phyloP scores from a whole-genome alignment of 2,113 vertebrate genomes.

The Oenanthe melanoleuca region DNA sequence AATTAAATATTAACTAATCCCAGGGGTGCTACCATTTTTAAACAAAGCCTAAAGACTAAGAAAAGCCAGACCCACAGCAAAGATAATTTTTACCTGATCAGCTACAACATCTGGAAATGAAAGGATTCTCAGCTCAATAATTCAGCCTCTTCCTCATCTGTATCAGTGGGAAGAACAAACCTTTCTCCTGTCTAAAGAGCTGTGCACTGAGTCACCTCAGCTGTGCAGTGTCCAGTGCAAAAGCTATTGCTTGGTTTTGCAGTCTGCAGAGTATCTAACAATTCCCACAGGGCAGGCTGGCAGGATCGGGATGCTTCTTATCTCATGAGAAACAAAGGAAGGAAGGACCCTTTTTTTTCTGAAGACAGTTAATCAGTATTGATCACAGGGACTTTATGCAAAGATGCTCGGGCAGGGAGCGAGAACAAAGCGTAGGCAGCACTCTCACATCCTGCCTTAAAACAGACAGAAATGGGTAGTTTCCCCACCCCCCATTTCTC shows the following conservation, averaged over 20 bases:
- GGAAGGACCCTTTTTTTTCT: background rate
- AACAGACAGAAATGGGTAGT: background rate
- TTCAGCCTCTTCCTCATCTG: background rate
- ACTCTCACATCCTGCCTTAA: background rate
- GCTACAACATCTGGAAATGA: background rate
- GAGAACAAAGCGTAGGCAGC: background rate
- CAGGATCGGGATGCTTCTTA: background rate
- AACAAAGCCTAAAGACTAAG: background rate
- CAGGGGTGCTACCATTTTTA: background rate
- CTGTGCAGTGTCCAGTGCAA: background rate
- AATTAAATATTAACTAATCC: background rate
- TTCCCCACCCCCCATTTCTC: background rate
- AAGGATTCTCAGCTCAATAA: background rate
- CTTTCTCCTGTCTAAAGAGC: background rate
- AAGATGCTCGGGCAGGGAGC: background rate
- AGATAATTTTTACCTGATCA: background rate
- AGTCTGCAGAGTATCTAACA: background rate
- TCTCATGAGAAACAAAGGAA: conserved; percentile 16
- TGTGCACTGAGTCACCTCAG: background rate
- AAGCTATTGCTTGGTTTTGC: background rate
- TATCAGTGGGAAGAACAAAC: background rate
- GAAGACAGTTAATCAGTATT: background rate
- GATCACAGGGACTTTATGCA: background rate
- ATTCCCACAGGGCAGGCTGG: background rate
- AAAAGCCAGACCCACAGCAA: background rate